Conservation (phyloP, 2,888 invertebrate species). For the Lordiphosa andalusiaca region DNA sequence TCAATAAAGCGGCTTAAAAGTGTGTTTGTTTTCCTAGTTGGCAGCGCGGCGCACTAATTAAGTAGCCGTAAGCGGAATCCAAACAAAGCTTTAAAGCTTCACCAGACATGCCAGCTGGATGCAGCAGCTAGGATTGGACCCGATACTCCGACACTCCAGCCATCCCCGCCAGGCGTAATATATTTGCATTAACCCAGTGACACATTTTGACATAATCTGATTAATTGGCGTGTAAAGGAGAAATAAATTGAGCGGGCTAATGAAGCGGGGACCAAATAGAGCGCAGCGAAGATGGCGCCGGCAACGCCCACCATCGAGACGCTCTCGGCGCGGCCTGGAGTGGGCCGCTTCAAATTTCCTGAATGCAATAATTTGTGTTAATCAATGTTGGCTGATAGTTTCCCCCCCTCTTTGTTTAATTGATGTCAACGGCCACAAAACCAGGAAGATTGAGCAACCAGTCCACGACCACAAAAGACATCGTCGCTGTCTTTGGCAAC, state of each 20-base stretch:
- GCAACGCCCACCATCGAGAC: constrained; percentile 4
- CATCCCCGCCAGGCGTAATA: constrained; percentile 36
- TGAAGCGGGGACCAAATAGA: constrained; percentile 53
- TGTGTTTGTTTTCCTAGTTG: constrained; percentile 25
- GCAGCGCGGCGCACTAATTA: constrained; percentile 54
- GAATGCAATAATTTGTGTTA: constrained; percentile 30
- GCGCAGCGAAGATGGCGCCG: constrained; percentile 19
- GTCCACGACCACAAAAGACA: constrained; percentile 55
- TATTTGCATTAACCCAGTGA: constrained; percentile 75
- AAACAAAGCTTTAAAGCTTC: constrained; percentile 31
- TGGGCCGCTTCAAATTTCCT: constrained; percentile 30
- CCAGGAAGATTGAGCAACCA: constrained; percentile 71
- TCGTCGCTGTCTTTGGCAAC: constrained; percentile 57
- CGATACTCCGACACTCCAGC: not conserved
- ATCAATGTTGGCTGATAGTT: constrained; percentile 18
- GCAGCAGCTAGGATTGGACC: constrained; percentile 4
- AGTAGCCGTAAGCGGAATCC: constrained; percentile 54
- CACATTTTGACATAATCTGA: constrained; percentile 75
- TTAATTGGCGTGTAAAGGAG: constrained; percentile 67
- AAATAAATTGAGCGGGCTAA: constrained; percentile 63
- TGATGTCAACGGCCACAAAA: constrained; percentile 69
- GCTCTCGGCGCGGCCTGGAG: not conserved
- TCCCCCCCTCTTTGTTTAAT: constrained; percentile 48
- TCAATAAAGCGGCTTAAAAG: constrained; percentile 53
- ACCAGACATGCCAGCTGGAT: not conserved